Percentiles rank a stretch among this genome's conserved stretches.
These are phyloP conservation scores for Callaeas wilsoni DNA, from an alignment of 2,113 vertebrate species.

Conservation along the genomic window DNA sequence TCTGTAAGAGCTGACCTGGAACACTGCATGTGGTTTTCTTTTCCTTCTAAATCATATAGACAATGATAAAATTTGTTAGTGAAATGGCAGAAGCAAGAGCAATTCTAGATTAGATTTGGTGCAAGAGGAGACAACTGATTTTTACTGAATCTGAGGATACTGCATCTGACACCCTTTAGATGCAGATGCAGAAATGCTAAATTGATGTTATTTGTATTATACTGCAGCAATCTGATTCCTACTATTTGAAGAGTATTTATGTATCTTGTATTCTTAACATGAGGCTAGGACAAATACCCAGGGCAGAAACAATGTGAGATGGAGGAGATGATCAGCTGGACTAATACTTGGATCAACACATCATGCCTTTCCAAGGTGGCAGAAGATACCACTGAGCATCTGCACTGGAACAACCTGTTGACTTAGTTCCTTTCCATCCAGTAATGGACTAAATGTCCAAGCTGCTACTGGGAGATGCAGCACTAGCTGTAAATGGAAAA, in stretches of 20 bases:
- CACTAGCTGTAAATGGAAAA: neutral
- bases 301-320: neutral
- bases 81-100: neutral
- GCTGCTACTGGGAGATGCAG: neutral
- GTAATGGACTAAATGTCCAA: neutral
- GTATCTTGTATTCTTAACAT: neutral
- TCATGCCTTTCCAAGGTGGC: neutral
- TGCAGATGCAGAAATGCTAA: neutral
- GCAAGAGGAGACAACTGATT: neutral
- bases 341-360: neutral
- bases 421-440: neutral
- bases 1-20: neutral
- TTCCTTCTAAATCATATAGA: neutral
- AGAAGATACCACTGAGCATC: neutral
- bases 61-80: neutral
- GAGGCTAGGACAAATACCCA: neutral
- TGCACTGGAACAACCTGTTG: neutral
- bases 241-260: neutral
- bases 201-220: neutral
- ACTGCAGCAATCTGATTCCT: neutral
- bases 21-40: neutral
- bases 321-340: neutral
- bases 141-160: neutral
- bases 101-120: neutral
- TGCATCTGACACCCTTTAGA: neutral